Evolutionary conservation across 2,797 vertebrate species (phyloP).

Genomic region (Sibirionetta formosa): DNA sequence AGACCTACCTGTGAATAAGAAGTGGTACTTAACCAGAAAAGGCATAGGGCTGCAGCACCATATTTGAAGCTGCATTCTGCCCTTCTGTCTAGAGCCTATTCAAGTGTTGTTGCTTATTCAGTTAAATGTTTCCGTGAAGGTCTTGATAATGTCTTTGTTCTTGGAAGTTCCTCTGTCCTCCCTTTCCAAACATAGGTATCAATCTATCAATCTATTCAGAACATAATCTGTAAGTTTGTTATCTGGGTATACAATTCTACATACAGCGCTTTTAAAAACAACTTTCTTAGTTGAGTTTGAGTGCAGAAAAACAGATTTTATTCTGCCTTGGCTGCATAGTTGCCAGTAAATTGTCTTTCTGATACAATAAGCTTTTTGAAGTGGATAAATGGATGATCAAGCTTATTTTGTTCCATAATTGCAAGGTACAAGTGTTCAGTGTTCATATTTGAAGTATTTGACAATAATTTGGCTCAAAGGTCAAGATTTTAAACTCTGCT

Average conservation of each 20-base stretch:
- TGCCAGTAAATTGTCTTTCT: background rate
- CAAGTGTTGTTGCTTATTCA: background rate
- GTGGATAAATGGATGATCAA: background rate
- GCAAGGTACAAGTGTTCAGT: background rate
- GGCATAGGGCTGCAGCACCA: background rate
- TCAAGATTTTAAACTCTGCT: background rate
- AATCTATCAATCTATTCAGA: constrained; percentile 13
- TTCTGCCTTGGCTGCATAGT: background rate
- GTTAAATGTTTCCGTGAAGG: background rate
- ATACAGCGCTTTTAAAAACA: background rate
- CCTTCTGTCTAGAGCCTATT: background rate
- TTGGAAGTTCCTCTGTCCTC: background rate
- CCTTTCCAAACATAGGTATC: background rate
- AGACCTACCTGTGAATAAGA: background rate
- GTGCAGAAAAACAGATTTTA: background rate
- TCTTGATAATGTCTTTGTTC: background rate
- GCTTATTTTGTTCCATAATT: background rate
- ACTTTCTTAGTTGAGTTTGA: background rate
- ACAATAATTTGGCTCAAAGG: background rate
- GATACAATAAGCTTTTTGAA: background rate
- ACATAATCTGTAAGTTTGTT: background rate
- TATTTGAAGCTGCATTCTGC: background rate
- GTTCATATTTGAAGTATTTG: background rate
- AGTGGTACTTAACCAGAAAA: background rate
- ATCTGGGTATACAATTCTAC: background rate